Base-by-base conservation (phyloP, 2,797 vertebrate species). In the Megalops cyprinoides region DNA sequence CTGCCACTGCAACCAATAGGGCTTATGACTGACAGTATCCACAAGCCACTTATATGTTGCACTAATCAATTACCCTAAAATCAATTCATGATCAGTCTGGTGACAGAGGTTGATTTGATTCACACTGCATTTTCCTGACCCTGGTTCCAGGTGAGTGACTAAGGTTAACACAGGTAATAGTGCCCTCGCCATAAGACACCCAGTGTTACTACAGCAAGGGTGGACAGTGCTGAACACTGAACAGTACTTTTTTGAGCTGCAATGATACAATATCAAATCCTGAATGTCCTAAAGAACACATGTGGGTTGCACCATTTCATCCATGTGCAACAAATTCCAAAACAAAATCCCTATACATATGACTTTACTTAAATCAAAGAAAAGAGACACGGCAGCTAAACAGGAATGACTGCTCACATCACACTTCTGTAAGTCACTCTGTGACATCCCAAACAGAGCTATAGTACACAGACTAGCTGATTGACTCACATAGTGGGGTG, bases 401-500 rank as follows among this genome's bases (percentile, higher is more conserved):
- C n/a, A n/a, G n/a, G n/a, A n/a, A n/a, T n/a, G n/a, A n/a, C n/a
- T n/a, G n/a, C n/a, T n/a, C n/a, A n/a, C n/a, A n/a, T n/a, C n/a
- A n/a, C n/a, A n/a, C n/a, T n/a, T n/a, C n/a, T n/a, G n/a, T n/a
- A n/a, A n/a, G n/a, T n/a, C n/a, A n/a, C n/a, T n/a, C n/a, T n/a
- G n/a, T 53, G 51, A 55, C 55, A 56, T 23, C 25, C 23, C 55
- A 56, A 56, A 56, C 25, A 14, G 20, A 2, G 55, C 55, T 55
- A 55, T 4, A 56, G 55, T 20, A n/a, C 55, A 20, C 20, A 0
- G 53, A 56, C 9, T 56, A 0, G 18, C 53, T 23, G 18, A 51
- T 51, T 51, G 14, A 96, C 97, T 96, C 87, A 99, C 98, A 77
- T 9, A 99, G 90, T 0, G 96, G 96, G 1, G 93, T 83, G 28